Evolutionary conservation across 2,888 invertebrate species (phyloP).

Genomic region (Malthinus seriepunctatus): DNA sequence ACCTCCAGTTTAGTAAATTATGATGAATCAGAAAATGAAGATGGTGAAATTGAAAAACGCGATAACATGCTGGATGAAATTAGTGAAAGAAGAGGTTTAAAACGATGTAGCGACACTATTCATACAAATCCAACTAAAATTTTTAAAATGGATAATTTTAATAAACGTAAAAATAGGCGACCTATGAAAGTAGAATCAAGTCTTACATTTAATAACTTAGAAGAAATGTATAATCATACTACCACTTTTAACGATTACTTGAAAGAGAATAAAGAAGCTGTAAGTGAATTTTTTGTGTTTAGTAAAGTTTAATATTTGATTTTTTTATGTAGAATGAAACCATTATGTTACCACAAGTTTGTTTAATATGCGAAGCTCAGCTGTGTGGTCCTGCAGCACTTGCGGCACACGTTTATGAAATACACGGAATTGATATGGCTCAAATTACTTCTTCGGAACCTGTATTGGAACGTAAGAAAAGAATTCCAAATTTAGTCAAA

Average conservation of each 20-base stretch:
- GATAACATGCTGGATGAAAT: slow-evolving; percentile 50
- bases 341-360: slow-evolving; percentile 52
- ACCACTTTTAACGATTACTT: too few relatives aligned
- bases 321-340: slow-evolving; percentile 40
- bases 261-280: background rate
- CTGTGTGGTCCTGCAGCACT: slow-evolving; percentile 55
- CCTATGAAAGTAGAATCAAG: slow-evolving; percentile 47
- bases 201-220: slow-evolving; percentile 32
- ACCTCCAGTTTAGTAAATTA: slow-evolving; percentile 45
- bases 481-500: slow-evolving; percentile 50
- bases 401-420: slow-evolving; percentile 57
- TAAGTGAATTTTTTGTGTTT: background rate
- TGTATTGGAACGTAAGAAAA: slow-evolving; percentile 45
- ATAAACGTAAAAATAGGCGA: slow-evolving; percentile 51
- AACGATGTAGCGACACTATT: slow-evolving; percentile 42
- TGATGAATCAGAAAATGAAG: slow-evolving; percentile 40
- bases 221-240: slow-evolving; percentile 5
- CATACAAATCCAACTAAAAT: slow-evolving; percentile 42
- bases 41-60: slow-evolving; percentile 12
- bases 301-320: slow-evolving; percentile 36
- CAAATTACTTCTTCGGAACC: slow-evolving; percentile 45
- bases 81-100: slow-evolving; percentile 44
- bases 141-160: slow-evolving; percentile 43
- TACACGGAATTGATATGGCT: slow-evolving; percentile 58
- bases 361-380: slow-evolving; percentile 58